Evolutionary conservation across 2,113 vertebrate species (phyloP).

Genomic region (Daphoenositta chrysoptera): DNA sequence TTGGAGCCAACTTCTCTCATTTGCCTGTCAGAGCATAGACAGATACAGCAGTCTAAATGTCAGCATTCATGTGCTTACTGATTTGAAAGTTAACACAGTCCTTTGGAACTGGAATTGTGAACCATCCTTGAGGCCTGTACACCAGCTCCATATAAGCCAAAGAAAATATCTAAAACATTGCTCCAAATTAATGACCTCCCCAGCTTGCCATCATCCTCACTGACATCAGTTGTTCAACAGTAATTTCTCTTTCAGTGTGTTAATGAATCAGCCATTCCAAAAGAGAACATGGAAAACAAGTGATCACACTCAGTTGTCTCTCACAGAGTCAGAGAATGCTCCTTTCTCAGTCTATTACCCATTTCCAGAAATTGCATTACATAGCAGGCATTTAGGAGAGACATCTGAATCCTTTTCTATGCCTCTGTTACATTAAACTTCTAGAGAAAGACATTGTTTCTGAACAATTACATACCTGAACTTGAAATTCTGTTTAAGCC

Average conservation of each 20-base stretch:
- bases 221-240: rapidly evolving
- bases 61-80: neutral
- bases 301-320: neutral
- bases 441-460: neutral
- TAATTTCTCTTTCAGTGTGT: neutral
- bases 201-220: neutral
- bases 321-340: neutral
- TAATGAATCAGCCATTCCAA: neutral
- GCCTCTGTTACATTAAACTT: neutral
- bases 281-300: neutral
- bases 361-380: neutral
- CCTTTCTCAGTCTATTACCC: neutral
- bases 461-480: neutral
- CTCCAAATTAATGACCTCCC: neutral
- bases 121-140: neutral
- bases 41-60: neutral
- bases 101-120: neutral
- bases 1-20: neutral
- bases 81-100: neutral
- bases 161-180: neutral
- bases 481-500: neutral
- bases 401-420: neutral
- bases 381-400: neutral
- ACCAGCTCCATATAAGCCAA: neutral
- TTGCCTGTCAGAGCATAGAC: neutral